Evolutionary conservation across 2,888 invertebrate species (phyloP).

Genomic region (Lasioglossum figueresi): DNA sequence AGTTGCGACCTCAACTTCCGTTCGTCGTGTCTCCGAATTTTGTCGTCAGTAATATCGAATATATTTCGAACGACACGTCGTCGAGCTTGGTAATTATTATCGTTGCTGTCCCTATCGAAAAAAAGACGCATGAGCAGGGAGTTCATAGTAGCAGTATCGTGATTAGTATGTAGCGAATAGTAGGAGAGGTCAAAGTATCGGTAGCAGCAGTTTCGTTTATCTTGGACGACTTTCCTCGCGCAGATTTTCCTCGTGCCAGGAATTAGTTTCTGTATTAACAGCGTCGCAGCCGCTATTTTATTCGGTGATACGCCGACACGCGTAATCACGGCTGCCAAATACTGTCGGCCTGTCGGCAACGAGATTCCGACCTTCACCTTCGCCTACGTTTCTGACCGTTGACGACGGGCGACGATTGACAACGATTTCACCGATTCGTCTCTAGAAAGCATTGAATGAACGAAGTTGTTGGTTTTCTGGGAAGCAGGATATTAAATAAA

Average conservation of each 20-base stretch:
- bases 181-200: neutral
- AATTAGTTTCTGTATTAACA: slow-evolving; percentile 14
- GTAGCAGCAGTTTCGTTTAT: neutral
- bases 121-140: no score
- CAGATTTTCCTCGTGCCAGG: neutral
- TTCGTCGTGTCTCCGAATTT: slow-evolving; percentile 1
- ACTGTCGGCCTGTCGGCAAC: neutral
- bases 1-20: slow-evolving; percentile 48
- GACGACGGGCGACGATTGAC: neutral
- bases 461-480: no score
- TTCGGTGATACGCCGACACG: neutral
- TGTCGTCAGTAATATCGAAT: neutral
- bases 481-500: no score
- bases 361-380: slow-evolving; percentile 21
- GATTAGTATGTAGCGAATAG: neutral
- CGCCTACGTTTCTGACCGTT: neutral
- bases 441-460: neutral
- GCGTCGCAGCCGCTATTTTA: neutral
- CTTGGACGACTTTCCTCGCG: neutral
- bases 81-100: no score
- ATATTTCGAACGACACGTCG: no score
- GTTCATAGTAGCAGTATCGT: no score
- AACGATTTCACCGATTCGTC: neutral
- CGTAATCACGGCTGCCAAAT: slow-evolving; percentile 27
- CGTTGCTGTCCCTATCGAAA: no score